These are phyloP conservation scores for Notolepis coatsorum DNA, from an alignment of 2,797 vertebrate genomes.

Conservation along the genomic window DNA sequence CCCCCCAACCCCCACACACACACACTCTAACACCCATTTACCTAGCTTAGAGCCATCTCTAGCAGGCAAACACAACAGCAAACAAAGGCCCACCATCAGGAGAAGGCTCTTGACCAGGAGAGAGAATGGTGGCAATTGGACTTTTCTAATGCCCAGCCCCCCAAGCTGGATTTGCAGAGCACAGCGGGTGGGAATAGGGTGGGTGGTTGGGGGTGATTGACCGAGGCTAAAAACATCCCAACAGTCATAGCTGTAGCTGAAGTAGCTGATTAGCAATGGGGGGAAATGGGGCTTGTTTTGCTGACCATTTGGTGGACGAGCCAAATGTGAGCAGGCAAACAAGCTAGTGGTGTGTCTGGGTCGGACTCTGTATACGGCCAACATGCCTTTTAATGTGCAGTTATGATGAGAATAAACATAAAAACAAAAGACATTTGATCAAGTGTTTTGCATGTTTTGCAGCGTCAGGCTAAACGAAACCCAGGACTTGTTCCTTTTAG, in stretches of 20 bases:
- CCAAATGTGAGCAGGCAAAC: conserved; percentile 39
- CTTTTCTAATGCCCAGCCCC: conserved; percentile 64
- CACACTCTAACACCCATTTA: conserved; percentile 54
- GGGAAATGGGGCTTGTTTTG: conserved; percentile 33
- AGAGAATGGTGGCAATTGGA: conserved; percentile 33
- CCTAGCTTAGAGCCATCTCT: conserved; percentile 57
- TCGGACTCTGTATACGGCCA: not conserved
- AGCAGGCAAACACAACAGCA: conserved; percentile 69
- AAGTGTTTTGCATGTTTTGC: not conserved
- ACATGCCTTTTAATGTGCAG: not conserved
- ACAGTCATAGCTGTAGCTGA: conserved; percentile 16
- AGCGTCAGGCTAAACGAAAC: conserved; percentile 2
- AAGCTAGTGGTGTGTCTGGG: not conserved
- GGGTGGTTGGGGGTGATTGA: not conserved
- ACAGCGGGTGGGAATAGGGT: conserved; percentile 35
- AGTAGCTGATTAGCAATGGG: conserved; percentile 32
- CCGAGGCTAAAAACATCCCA: conserved; percentile 17
- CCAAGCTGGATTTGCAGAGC: conserved; percentile 32
- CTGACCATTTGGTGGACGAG: conserved; percentile 36
- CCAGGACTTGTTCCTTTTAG: not conserved
- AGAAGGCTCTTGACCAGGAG: conserved; percentile 43
- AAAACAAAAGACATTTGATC: not conserved
- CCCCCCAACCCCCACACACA: conserved; percentile 64
- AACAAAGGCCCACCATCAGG: conserved; percentile 72
- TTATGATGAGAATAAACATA: not conserved